Conservation (phyloP, 2,113 vertebrate genomes). For the Lathamus discolor region DNA sequence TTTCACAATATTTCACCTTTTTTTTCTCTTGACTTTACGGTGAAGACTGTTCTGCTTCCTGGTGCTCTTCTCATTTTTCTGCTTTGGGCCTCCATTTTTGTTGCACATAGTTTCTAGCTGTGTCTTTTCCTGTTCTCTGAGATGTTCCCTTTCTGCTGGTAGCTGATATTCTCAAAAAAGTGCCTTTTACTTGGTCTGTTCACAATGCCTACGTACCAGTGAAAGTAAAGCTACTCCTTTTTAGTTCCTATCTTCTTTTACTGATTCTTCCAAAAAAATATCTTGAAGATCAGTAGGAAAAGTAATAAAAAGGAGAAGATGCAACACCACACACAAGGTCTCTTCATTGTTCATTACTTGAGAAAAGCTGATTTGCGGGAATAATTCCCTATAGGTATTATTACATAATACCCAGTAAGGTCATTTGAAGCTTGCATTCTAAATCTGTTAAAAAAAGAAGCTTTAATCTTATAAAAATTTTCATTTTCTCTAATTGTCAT, state of each 20-base stretch:
- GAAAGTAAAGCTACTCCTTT: neutral
- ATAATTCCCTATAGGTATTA: slow-evolving; percentile 20
- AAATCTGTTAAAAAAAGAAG: slow-evolving; percentile 27
- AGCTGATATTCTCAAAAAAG: neutral
- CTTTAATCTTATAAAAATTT: neutral
- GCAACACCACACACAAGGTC: neutral
- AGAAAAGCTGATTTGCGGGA: slow-evolving; percentile 45
- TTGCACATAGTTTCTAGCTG: neutral
- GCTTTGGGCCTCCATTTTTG: neutral
- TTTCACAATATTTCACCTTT: neutral
- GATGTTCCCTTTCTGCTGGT: neutral
- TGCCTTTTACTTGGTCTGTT: neutral
- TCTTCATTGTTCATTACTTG: neutral
- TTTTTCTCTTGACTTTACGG: neutral
- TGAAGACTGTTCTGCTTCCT: neutral
- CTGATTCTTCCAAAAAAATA: neutral
- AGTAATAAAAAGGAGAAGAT: neutral
- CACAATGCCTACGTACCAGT: neutral
- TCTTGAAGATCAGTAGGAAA: neutral
- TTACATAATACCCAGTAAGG: slow-evolving; percentile 24
- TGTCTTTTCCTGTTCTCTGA: neutral
- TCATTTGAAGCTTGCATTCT: slow-evolving; percentile 14
- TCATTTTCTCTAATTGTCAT: slow-evolving; percentile 21
- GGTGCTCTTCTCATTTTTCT: neutral
- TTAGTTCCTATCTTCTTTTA: neutral